Base-by-base conservation (phyloP, 2,797 vertebrate species). In the Aldrovandia affinis region DNA sequence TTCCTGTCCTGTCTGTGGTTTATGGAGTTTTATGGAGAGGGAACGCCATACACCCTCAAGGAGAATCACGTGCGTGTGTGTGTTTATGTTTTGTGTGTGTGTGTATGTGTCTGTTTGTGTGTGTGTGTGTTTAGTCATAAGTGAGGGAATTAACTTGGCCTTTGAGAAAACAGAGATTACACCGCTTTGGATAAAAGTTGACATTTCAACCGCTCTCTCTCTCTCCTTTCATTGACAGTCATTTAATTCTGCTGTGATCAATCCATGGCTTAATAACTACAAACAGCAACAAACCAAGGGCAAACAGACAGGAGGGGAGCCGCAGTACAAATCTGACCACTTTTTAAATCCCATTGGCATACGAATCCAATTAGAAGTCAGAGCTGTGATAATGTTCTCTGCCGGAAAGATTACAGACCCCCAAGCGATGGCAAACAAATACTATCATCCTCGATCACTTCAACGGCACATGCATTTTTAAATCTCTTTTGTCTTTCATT, bases 101-200 rank as follows among this genome's bases (percentile, higher is more conserved):
- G 15, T 81, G 83, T 73, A 28, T 59, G 39, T 55, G 54, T 70
- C 0, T 85, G 73, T 57, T 7, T 30, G 68, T 70, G 8, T 59
- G 28, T n/a, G 47, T 91, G 87, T 88, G 86, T 85, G n/a, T 15
- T 20, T 22, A 22, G 44, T 84, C 5, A 44, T 2, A 4, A 14
- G 36, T 86, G 80, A 78, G 78, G 57, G 85, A 85, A 68, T 47
- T 22, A 18, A 44, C 42, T 33, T 54, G 55, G 85, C 84, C 88
- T 78, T 90, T 87, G 92, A 89, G 88, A 73, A 6, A 73, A 22
- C 42, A 54, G 44, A 61, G 77, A 30, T 28, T 28, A 33, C 78
- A 20, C 6, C 12, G 28, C 52, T 8, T 36, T 33, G 14, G 54
- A 36, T n/a, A n/a, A 8, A 80, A 54, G 33, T 39, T 55, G 78